These are phyloP conservation scores for Lytechinus variegatus DNA, from an alignment of 35 echinoderm and acorn worm species.

Conservation along the genomic window DNA sequence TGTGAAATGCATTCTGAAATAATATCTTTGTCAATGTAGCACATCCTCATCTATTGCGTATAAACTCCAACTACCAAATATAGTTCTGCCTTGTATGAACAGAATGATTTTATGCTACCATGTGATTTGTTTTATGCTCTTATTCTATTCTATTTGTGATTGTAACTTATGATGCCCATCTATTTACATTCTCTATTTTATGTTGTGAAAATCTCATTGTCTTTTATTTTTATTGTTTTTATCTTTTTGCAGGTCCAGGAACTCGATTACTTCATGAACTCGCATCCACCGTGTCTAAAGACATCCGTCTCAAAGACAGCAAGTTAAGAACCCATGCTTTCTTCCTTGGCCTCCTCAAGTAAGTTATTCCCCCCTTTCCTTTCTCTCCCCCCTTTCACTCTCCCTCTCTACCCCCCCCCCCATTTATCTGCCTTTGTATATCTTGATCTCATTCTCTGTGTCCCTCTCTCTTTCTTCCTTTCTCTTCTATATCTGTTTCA, in stretches of 20 bases:
- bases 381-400: background rate
- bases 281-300: conserved; percentile 53
- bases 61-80: background rate
- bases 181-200: background rate
- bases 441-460: too few relatives aligned
- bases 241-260: conserved; percentile 73
- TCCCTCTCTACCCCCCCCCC: too few relatives aligned
- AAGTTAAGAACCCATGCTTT: conserved; percentile 78
- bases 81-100: background rate
- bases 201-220: background rate
- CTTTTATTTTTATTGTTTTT: background rate
- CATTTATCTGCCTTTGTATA: too few relatives aligned
- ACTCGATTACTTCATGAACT: conserved; percentile 78
- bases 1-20: background rate
- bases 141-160: background rate
- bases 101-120: background rate
- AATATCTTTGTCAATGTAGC: background rate
- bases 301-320: conserved; percentile 57
- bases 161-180: background rate
- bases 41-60: background rate
- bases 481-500: background rate
- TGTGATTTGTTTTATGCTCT: background rate
- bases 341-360: conserved; percentile 89
- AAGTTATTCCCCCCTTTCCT: conserved; percentile 39
- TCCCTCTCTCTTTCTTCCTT: too few relatives aligned